Percentiles rank a stretch among this genome's conserved stretches.
phyloP scores from a whole-genome alignment of 2,888 invertebrate species.

The Byasa hedistus region DNA sequence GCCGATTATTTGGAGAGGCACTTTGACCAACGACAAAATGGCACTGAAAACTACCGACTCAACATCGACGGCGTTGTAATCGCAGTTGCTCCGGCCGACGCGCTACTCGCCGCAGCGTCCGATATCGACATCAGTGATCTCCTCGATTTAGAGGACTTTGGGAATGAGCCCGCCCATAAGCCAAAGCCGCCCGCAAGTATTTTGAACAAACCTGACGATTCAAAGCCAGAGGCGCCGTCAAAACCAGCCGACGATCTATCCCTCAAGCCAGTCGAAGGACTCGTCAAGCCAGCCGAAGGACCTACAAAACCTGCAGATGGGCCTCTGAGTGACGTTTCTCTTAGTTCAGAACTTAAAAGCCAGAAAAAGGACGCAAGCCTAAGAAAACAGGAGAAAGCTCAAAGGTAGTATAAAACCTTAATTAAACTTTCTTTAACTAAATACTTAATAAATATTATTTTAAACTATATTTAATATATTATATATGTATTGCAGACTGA shows the following conservation, averaged over 20 bases:
- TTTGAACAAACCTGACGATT: conserved; percentile 35
- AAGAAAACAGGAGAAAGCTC: conserved; percentile 64
- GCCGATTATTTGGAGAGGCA: conserved; percentile 48
- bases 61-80: conserved; percentile 85
- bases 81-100: conserved; percentile 82
- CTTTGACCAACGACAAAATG: conserved; percentile 88
- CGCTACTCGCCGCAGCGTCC: conserved; percentile 78
- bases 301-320: conserved; percentile 42
- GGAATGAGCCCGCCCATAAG: conserved; percentile 41
- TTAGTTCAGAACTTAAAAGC: conserved; percentile 48
- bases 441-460: not conserved
- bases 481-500: conserved; percentile 64
- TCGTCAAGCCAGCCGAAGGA: conserved; percentile 35
- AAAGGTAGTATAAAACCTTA: conserved; percentile 50
- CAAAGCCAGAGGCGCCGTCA: conserved; percentile 36
- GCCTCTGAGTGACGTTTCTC: conserved; percentile 53
- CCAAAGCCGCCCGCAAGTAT: conserved; percentile 39
- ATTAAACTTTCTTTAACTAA: not conserved
- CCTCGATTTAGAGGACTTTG: conserved; percentile 55
- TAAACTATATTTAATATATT: not conserved
- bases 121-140: conserved; percentile 66
- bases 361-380: conserved; percentile 58
- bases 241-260: conserved; percentile 38
- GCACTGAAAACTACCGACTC: conserved; percentile 85
- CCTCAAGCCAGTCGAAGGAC: conserved; percentile 35